These are phyloP conservation scores for Lutjanus campechanus DNA, from an alignment of 2,797 vertebrate species.

Conservation along the genomic window DNA sequence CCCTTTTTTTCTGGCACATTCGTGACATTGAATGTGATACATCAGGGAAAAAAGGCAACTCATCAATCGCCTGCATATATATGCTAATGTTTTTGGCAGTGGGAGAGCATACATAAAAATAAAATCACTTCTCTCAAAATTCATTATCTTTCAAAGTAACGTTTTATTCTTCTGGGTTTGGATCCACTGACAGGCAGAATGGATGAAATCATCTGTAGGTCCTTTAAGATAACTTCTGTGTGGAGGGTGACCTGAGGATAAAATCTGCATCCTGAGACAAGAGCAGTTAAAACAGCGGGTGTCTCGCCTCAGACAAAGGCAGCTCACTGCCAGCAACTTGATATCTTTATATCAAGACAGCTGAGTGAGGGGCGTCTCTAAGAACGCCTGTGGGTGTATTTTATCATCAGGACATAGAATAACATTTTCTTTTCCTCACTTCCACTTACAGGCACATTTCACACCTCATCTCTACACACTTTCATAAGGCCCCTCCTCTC, in stretches of 20 bases:
- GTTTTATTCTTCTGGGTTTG: not conserved
- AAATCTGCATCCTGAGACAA: not conserved
- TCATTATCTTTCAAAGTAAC: no score
- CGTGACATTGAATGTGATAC: no score
- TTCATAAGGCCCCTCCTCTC: slow-evolving; percentile 13
- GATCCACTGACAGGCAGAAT: not conserved
- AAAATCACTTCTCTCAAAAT: not conserved
- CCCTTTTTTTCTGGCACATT: no score
- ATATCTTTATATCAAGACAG: not conserved
- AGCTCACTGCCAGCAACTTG: not conserved
- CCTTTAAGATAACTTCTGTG: not conserved
- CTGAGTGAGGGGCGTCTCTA: not conserved
- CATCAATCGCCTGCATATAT: no score
- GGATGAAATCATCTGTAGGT: not conserved
- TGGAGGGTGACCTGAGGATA: no score
- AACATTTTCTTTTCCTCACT: not conserved
- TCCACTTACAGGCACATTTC: slow-evolving; percentile 11
- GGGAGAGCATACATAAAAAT: not conserved
- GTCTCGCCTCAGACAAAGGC: not conserved
- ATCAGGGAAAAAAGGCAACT: no score
- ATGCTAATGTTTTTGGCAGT: no score
- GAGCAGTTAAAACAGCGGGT: not conserved
- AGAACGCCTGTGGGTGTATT: not conserved
- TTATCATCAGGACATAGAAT: not conserved
- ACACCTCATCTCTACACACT: not conserved